These are phyloP conservation scores for Caenorhabditis panamensis DNA, from an alignment of 2,888 invertebrate genomes.

Conservation along the genomic window DNA sequence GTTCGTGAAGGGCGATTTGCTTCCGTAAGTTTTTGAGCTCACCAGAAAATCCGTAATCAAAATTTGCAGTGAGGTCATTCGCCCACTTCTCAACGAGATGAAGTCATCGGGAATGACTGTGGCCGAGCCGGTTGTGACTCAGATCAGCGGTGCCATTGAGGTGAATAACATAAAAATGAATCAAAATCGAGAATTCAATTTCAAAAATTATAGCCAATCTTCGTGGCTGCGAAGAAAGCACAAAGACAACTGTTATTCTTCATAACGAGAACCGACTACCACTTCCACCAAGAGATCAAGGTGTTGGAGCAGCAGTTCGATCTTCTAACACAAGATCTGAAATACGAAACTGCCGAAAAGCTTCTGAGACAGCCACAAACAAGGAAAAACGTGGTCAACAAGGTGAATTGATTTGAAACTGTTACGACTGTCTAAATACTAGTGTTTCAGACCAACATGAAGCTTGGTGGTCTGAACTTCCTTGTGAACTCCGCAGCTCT, in stretches of 20 bases:
- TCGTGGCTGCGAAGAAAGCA: constrained; percentile 9
- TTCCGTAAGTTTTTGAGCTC: constrained; percentile 7
- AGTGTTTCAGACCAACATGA: constrained; percentile 44
- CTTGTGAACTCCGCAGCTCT: neutral
- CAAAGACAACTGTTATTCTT: constrained; percentile 31
- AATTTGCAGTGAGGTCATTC: constrained; percentile 12
- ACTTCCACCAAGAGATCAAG: constrained; percentile 35
- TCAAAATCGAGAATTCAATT: too few relatives aligned
- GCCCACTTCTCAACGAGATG: constrained; percentile 5
- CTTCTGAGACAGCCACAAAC: constrained; percentile 10
- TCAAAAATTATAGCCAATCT: constrained; percentile 1
- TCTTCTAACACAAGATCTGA: constrained; percentile 43
- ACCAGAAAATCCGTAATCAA: neutral
- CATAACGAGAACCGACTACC: neutral
- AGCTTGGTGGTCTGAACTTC: constrained; percentile 54
- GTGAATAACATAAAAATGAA: too few relatives aligned
- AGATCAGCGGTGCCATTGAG: too few relatives aligned
- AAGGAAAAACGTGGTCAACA: constrained; percentile 35
- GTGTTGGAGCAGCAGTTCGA: constrained; percentile 44
- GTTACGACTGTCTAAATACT: neutral
- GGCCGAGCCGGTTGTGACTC: neutral
- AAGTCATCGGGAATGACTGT: neutral
- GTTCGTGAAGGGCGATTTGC: neutral
- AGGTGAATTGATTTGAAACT: neutral
- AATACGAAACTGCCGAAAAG: neutral